Evolutionary conservation across 2,797 vertebrate species (phyloP).

Genomic region (Phalanger gymnotis): DNA sequence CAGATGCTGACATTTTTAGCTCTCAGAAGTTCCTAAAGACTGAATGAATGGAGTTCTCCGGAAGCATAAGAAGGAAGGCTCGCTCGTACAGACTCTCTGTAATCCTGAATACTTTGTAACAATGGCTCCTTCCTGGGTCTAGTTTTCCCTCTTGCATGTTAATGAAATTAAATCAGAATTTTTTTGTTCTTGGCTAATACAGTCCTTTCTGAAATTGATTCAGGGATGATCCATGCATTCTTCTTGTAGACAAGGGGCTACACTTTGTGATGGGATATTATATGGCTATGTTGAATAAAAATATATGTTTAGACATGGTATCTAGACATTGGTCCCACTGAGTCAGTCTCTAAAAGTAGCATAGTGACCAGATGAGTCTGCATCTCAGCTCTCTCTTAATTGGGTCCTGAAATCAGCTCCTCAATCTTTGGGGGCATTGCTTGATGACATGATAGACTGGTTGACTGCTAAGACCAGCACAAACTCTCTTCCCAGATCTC

Average conservation of each 20-base stretch:
- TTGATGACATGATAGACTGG: neutral
- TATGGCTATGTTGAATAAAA: neutral
- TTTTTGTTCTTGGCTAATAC: neutral
- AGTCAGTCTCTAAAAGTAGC: neutral
- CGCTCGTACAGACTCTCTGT: slow-evolving; percentile 54
- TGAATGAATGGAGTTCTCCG: slow-evolving; percentile 40
- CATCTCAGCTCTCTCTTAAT: neutral
- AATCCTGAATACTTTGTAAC: neutral
- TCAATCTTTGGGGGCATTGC: neutral
- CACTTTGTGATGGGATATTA: neutral
- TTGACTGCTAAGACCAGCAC: neutral
- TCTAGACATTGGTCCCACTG: neutral
- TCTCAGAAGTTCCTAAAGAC: slow-evolving; percentile 67
- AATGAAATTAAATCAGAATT: slow-evolving; percentile 14
- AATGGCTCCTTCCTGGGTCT: slow-evolving; percentile 40
- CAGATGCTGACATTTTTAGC: slow-evolving; percentile 72
- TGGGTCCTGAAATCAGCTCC: neutral
- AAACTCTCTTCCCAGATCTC: neutral
- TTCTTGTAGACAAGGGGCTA: neutral
- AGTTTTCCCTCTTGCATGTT: slow-evolving; percentile 26
- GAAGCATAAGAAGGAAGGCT: slow-evolving; percentile 61
- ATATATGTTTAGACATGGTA: neutral
- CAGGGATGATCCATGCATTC: neutral
- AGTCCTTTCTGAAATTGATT: neutral
- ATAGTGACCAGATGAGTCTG: neutral